Evolutionary conservation across 2,113 vertebrate species (phyloP).

Genomic region (Eonycteris spelaea): DNA sequence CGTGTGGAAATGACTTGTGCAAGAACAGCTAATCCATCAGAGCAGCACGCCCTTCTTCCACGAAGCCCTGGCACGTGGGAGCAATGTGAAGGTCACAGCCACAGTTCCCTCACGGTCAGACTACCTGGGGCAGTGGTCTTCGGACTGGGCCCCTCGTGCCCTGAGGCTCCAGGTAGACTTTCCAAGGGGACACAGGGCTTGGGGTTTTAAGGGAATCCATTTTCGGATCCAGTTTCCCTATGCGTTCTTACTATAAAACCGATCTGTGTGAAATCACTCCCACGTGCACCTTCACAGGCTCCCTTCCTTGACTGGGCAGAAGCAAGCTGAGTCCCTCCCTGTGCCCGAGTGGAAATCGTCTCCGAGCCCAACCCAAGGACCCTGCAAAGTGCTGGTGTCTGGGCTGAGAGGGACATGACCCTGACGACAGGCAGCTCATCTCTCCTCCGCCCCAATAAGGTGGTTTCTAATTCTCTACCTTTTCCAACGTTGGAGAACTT

Average conservation of each 20-base stretch:
- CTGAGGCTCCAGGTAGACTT: background rate
- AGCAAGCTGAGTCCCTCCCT: too few relatives aligned
- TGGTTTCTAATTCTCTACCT: background rate
- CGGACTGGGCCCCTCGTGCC: background rate
- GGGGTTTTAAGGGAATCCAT: background rate
- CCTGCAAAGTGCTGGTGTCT: fast-evolving
- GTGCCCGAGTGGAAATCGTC: too few relatives aligned
- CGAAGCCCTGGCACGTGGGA: background rate
- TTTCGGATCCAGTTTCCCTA: background rate
- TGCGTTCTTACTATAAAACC: background rate
- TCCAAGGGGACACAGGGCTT: fast-evolving
- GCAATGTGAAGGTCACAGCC: background rate
- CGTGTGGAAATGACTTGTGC: background rate
- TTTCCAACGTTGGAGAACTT: background rate
- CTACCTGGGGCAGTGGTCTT: too few relatives aligned
- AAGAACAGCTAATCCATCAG: background rate
- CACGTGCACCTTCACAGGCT: fast-evolving
- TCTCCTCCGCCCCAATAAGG: background rate
- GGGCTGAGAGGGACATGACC: too few relatives aligned
- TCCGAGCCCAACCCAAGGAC: background rate
- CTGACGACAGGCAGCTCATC: background rate
- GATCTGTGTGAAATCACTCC: background rate
- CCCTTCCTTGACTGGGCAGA: background rate
- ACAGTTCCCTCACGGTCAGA: fast-evolving
- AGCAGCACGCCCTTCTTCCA: background rate